Evolutionary conservation across 2,888 invertebrate species (phyloP), one percentile per base, ranked within the genome.

Genomic region (Sturmia bella): DNA sequence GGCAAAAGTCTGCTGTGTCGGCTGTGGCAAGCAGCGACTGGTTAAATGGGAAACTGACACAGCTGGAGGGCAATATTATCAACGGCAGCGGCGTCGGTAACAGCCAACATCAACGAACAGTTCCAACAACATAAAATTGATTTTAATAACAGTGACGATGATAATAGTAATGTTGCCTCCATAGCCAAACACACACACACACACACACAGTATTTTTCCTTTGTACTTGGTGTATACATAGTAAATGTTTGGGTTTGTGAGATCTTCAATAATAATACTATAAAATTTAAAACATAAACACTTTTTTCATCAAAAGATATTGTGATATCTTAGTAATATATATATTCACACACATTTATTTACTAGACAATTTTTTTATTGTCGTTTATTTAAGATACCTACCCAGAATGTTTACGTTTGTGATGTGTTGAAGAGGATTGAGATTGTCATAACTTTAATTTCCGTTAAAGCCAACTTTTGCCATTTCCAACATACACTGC

Each of bases 31-130:
- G 57, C 76, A 73, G 64, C 69, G 84, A 81, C 83, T 85, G 84
- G 83, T 84, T 84, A 84, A 83, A 84, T 80, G 79, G 84, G 72
- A 84, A 84, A 84, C 80, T 82, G 83, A 84, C 83, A 76, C 84
- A 83, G 85, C 83, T 85, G 80, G 83, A 82, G 74, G 84, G 84
- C 85, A 82, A 83, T 75, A 78, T 75, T 72, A 82, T 74, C 77
- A 82, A 70, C 83, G 86, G 78, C 84, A 32, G 79, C 84, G 81
- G 80, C 76, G 61, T 45, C 83, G 72, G 69, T 74, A 84, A 57
- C 83, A 83, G 48, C 69, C 77, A 83, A 45, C 79, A 83, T 56
- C 77, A 63, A 45, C 70, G 52, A 70, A 66, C 59, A 70, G 69
- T 43, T 69, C 32, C 52, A 74, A 27, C 69, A 74, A 39, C 43